These are phyloP conservation scores for Amphiprion percula DNA, from an alignment of 2,113 vertebrate genomes.

Conservation along the genomic window DNA sequence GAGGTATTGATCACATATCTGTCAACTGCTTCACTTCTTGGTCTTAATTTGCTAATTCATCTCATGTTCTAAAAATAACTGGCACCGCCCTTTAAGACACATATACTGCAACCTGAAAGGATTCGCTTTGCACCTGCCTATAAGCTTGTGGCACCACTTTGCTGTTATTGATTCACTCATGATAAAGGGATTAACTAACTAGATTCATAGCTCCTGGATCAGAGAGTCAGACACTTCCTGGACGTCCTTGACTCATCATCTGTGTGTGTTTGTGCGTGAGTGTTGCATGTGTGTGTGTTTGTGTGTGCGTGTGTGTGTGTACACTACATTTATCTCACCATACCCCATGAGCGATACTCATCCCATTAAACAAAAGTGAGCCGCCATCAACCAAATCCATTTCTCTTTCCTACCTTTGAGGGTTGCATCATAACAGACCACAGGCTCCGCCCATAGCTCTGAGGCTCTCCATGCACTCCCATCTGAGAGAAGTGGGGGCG, in stretches of 20 bases:
- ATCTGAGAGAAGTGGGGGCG: constrained; percentile 14
- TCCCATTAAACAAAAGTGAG: constrained; percentile 35
- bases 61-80: constrained; percentile 53
- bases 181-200: constrained; percentile 47
- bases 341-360: constrained; percentile 20
- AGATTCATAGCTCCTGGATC: constrained; percentile 59
- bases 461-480: constrained; percentile 1
- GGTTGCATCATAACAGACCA: constrained; percentile 50
- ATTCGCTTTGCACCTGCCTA: constrained; percentile 42
- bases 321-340: not conserved
- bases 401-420: constrained; percentile 22
- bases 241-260: constrained; percentile 70
- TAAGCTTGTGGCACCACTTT: constrained; percentile 47
- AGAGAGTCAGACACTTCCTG: constrained; percentile 51
- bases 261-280: constrained; percentile 2
- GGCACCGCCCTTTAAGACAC: constrained; percentile 21
- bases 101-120: constrained; percentile 47
- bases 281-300: constrained; percentile 10
- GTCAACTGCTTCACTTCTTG: constrained; percentile 26
- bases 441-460: constrained; percentile 38
- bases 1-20: not conserved
- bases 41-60: constrained; percentile 28
- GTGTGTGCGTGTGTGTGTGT: constrained; percentile 1
- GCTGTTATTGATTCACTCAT: constrained; percentile 61
- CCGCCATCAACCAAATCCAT: constrained; percentile 17